Evolutionary conservation across 1,140 invertebrate species (phyloP).

Genomic region (Pogonomyrmex barbatus): DNA sequence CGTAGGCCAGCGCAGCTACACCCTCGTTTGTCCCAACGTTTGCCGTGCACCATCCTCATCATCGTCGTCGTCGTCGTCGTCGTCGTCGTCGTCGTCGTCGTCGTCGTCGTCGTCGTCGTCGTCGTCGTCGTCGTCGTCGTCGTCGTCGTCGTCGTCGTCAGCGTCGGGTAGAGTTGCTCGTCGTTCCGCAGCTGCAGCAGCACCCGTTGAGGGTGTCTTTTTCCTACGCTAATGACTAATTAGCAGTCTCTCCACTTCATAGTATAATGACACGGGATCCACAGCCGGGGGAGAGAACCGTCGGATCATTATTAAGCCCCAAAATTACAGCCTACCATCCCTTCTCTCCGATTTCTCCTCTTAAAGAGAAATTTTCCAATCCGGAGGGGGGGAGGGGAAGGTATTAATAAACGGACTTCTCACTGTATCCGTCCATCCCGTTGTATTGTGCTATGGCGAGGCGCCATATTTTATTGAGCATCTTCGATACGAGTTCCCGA

Average conservation of each 20-base stretch:
- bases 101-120: constrained; percentile 52
- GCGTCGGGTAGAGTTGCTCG: constrained; percentile 75
- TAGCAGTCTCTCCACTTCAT: constrained; percentile 84
- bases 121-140: constrained; percentile 63
- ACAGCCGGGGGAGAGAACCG: constrained; percentile 51
- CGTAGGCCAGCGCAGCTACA: constrained; percentile 84
- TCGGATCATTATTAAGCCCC: constrained; percentile 81
- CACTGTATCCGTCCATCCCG: constrained; percentile 5
- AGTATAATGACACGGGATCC: constrained; percentile 83
- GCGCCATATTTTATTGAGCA: constrained; percentile 60
- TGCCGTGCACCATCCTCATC: constrained; percentile 74
- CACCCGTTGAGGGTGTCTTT: constrained; percentile 84
- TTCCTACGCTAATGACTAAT: constrained; percentile 86
- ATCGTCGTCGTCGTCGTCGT: constrained; percentile 34
- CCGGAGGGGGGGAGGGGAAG: neutral
- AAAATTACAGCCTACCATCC: constrained; percentile 77
- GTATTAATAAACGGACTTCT: constrained; percentile 57
- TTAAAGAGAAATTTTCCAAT: constrained; percentile 1
- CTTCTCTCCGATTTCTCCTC: neutral
- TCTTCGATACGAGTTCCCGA: constrained; percentile 44
- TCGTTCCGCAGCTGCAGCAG: constrained; percentile 74
- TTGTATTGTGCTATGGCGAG: neutral
- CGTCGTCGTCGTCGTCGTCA: too few relatives aligned
- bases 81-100: constrained; percentile 25
- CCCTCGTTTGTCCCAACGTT: constrained; percentile 86